Evolutionary conservation across 1,140 invertebrate genomes (phyloP), one percentile per base, ranked within the genome.

Genomic region (Frieseomelitta varia): DNA sequence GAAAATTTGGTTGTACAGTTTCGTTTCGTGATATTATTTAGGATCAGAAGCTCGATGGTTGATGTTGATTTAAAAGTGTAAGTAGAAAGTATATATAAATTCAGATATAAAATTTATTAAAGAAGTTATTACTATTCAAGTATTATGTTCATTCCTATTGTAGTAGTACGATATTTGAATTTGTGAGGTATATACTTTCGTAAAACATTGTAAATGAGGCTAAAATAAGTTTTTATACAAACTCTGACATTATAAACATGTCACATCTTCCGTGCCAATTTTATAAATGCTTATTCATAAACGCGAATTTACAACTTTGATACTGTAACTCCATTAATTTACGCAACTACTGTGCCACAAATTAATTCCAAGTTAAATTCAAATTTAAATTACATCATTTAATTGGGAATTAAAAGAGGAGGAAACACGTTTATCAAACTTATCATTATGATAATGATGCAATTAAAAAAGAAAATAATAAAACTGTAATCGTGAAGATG

Each of bases 71-170:
- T 61, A 1, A 61, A 61, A 24, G 11, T n/a, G 6, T 1, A n/a
- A 1, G 24, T n/a, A 30, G 30, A 47, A 47, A 47, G 8, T 47
- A 10, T 8, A 8, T 8, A 8, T 47, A 47, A 47, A 47, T 47
- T 47, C 8, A 47, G 6, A 47, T 47, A 47, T 47, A 47, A 47
- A 47, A 47, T 47, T 8, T 6, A 6, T 47, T 21, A 21, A 53
- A 3, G 15, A 27, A n/a, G n/a, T 8, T 34, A 34, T 21, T n/a
- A 27, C 4, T 61, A 8, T n/a, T 61, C 10, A 69, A 83, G 75
- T 83, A 83, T 83, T 71, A 53, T 2, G 65, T 71, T 69, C 30
- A 71, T 79, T 72, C 47, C 47, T 56, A 85, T 74, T 73, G 10
- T 56, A 30, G 2, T 30, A 58, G n/a, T 14, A 47, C 56, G 56